phyloP scores from a whole-genome alignment of 2,797 vertebrate species.

The Betta splendens region DNA sequence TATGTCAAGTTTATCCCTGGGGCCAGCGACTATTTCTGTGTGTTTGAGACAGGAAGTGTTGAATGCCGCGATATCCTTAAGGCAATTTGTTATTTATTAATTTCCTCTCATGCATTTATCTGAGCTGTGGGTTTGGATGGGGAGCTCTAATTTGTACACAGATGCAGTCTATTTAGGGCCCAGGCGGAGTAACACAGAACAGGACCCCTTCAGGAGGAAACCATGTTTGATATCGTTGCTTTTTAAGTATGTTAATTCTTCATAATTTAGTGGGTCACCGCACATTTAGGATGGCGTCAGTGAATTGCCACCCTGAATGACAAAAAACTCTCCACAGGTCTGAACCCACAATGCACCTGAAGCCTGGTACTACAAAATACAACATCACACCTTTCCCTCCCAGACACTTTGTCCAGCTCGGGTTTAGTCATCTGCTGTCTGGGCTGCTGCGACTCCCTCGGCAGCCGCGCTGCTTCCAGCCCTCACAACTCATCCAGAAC shows the following conservation, averaged over 20 bases:
- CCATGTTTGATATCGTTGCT: conserved; percentile 27
- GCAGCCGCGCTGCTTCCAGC: conserved; percentile 31
- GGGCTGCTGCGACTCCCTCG: conserved; percentile 31
- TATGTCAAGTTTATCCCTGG: conserved; percentile 71
- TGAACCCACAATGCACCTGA: conserved; percentile 10
- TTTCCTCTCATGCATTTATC: conserved; percentile 61
- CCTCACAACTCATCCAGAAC: conserved; percentile 39
- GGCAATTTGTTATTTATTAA: conserved; percentile 69
- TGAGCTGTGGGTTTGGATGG: conserved; percentile 49
- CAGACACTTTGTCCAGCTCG: conserved; percentile 30
- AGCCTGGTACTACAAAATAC: conserved; percentile 27
- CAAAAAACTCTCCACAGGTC: conserved; percentile 17
- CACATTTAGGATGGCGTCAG: conserved; percentile 11
- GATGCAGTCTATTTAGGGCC: conserved; percentile 49
- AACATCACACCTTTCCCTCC: conserved; percentile 16
- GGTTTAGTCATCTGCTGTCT: conserved; percentile 41
- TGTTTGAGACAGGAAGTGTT: conserved; percentile 50
- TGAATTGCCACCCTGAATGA: conserved; percentile 7
- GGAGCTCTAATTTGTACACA: conserved; percentile 53
- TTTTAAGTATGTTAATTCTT: conserved; percentile 43
- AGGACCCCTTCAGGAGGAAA: conserved; percentile 3
- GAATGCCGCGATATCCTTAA: conserved; percentile 56
- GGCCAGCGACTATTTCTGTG: conserved; percentile 62
- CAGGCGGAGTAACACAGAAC: conserved; percentile 16
- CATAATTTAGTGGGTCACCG: conserved; percentile 25